These are phyloP conservation scores for Megathymus violae DNA, from an alignment of 1,140 invertebrate species.

Conservation along the genomic window DNA sequence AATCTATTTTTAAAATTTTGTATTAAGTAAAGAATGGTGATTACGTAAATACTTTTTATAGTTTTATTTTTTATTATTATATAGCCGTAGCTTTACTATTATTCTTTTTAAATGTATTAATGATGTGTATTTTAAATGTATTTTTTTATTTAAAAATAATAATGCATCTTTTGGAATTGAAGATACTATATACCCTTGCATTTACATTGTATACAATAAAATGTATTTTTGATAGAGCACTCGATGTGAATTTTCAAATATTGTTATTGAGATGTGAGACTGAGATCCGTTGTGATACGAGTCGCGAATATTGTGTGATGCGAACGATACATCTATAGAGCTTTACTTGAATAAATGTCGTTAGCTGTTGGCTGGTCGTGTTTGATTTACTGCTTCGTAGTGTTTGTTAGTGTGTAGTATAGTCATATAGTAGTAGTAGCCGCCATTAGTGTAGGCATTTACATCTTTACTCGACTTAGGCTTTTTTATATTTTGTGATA, in stretches of 20 bases:
- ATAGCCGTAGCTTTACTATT: too few relatives aligned
- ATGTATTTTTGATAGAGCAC: neutral
- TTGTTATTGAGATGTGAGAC: conserved; percentile 4
- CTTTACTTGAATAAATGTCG: conserved; percentile 30
- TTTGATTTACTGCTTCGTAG: conserved; percentile 27
- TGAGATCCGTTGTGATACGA: conserved; percentile 1
- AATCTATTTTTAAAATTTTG: too few relatives aligned
- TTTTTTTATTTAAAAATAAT: too few relatives aligned
- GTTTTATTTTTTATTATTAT: too few relatives aligned
- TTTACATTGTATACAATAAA: neutral
- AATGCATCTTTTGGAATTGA: neutral
- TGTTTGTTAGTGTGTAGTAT: neutral
- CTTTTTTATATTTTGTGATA: neutral
- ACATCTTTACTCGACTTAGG: neutral
- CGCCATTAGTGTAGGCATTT: neutral
- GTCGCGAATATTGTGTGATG: conserved; percentile 1
- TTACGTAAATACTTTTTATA: too few relatives aligned
- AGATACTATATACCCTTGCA: conserved; percentile 1
- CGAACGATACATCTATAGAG: conserved; percentile 6
- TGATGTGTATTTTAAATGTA: neutral
- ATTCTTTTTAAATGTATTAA: neutral
- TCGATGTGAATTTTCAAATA: neutral
- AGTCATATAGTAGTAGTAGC: neutral
- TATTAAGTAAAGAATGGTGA: too few relatives aligned
- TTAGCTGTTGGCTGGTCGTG: conserved; percentile 18